Evolutionary conservation across 2,113 vertebrate genomes (phyloP).

Genomic region (Paramormyrops kingsleyae): DNA sequence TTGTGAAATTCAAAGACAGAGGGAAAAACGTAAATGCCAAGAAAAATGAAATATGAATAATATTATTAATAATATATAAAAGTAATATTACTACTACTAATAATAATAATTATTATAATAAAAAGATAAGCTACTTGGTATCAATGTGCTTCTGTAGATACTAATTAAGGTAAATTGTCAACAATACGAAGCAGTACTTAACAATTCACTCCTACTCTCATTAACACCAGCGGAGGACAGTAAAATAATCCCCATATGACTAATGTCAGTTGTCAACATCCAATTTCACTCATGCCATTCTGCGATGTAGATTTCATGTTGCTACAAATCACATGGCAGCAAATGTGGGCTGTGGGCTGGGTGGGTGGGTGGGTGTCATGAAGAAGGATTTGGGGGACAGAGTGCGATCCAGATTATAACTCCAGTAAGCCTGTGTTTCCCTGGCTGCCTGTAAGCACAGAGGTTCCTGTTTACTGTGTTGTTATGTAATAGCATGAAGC

Average conservation of each 20-base stretch:
- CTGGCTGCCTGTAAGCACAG: neutral
- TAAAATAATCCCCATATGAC: neutral
- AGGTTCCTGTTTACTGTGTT: neutral
- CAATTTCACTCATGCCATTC: neutral
- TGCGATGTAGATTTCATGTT: neutral
- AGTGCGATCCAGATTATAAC: neutral
- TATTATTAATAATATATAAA: neutral
- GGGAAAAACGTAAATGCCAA: neutral
- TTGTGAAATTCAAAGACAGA: neutral
- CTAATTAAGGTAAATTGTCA: neutral
- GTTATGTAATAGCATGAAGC: neutral
- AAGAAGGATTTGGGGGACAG: neutral
- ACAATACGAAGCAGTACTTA: neutral
- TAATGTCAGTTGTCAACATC: conserved; percentile 4
- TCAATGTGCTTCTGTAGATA: neutral
- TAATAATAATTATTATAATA: neutral
- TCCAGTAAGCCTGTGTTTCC: neutral
- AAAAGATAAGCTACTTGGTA: neutral
- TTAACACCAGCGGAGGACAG: neutral
- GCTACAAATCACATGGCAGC: neutral
- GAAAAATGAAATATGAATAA: neutral
- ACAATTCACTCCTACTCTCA: neutral
- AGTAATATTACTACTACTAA: neutral
- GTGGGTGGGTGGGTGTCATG: neutral
- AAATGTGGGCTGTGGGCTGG: neutral